Evolutionary conservation across 1,140 invertebrate species (phyloP).

Genomic region (Ips typographus): DNA sequence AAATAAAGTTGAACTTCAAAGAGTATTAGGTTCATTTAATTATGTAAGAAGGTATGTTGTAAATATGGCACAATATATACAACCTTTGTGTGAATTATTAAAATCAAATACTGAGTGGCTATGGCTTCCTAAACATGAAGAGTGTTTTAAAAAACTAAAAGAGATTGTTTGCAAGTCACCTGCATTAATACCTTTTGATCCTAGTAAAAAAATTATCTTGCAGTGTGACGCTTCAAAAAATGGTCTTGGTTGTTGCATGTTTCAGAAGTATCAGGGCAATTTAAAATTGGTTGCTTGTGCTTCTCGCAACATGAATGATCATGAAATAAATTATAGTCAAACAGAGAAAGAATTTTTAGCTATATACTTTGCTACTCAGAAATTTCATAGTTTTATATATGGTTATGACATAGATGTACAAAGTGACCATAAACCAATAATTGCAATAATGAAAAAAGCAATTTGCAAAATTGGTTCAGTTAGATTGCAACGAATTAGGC

Average conservation of each 20-base stretch:
- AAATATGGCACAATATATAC: too few species aligned
- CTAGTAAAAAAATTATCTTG: background rate
- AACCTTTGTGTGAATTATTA: too few species aligned
- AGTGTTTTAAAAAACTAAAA: background rate
- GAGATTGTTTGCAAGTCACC: background rate
- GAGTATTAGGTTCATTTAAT: too few species aligned
- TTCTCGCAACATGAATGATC: background rate
- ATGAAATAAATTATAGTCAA: slow-evolving; percentile 1
- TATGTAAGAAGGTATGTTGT: too few species aligned
- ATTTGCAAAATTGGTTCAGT: background rate
- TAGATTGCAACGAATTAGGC: background rate
- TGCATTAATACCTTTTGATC: background rate
- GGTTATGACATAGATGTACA: background rate
- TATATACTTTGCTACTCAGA: background rate
- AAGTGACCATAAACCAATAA: background rate
- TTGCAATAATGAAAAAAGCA: background rate
- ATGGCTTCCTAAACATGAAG: background rate
- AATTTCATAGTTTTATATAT: background rate
- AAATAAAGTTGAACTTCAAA: too few species aligned
- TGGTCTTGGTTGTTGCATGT: background rate
- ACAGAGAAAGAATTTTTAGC: background rate
- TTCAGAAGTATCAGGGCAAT: background rate
- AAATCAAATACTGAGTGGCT: background rate
- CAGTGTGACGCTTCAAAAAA: background rate
- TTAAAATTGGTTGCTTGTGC: background rate